Evolutionary conservation across 1,140 invertebrate genomes (phyloP).

Genomic region (Lethrus apterus): DNA sequence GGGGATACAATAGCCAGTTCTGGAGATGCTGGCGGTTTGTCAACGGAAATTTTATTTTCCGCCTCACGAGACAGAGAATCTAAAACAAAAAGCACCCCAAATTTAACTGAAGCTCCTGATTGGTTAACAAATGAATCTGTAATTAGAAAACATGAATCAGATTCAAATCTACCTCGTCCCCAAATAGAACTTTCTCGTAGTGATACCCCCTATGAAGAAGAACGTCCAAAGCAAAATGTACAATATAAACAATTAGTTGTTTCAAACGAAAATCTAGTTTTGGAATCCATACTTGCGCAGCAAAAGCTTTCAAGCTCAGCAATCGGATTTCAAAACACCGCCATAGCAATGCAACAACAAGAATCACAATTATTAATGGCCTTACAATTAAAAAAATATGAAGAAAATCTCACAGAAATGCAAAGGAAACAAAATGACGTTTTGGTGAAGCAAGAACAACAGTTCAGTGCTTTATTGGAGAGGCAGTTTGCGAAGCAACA

Average conservation of each 20-base stretch:
- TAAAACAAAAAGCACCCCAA: constrained; percentile 15
- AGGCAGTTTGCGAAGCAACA: constrained; percentile 45
- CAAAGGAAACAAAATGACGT: constrained; percentile 43
- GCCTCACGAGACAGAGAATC: background rate
- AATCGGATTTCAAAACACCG: constrained; percentile 40
- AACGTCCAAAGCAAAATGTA: constrained; percentile 2
- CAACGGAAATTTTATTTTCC: constrained; percentile 7
- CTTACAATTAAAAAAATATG: constrained; percentile 46
- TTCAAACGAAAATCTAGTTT: background rate
- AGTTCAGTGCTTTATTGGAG: constrained; percentile 43
- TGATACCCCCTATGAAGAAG: no score
- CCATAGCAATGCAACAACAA: constrained; percentile 44
- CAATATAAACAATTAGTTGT: background rate
- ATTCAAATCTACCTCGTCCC: background rate
- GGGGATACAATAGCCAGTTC: background rate
- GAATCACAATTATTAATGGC: constrained; percentile 45
- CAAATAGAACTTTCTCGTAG: no score
- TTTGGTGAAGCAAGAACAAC: constrained; percentile 41
- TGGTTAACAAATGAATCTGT: constrained; percentile 20
- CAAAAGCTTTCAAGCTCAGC: constrained; percentile 29
- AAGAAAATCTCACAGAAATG: constrained; percentile 43
- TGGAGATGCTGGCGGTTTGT: background rate
- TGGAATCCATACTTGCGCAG: constrained; percentile 21
- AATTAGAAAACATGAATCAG: constrained; percentile 19
- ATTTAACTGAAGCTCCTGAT: constrained; percentile 16